phyloP scores from a whole-genome alignment of 2,113 vertebrate species.

The Bos javanicus region DNA sequence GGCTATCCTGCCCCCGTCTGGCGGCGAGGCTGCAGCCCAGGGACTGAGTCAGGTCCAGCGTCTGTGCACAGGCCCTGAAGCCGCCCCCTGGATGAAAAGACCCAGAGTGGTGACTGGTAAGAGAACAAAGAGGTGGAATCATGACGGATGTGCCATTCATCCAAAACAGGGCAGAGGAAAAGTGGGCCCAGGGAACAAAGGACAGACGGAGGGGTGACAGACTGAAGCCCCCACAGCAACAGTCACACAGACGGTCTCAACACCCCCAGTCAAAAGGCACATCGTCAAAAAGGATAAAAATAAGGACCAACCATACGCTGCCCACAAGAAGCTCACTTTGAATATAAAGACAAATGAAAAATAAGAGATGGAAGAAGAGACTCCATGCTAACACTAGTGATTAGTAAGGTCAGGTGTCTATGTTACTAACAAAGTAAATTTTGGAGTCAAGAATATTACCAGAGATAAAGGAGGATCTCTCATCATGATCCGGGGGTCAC shows the following conservation, averaged over 20 bases:
- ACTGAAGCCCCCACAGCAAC: fast-evolving
- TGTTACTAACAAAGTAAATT: background rate
- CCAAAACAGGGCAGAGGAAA: background rate
- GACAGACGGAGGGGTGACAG: background rate
- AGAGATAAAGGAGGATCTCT: background rate
- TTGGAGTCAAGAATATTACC: background rate
- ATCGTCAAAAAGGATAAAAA: background rate
- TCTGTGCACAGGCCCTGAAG: background rate
- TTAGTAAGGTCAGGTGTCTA: too few relatives aligned
- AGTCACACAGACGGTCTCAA: fast-evolving
- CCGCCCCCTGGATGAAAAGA: background rate
- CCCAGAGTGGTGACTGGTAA: background rate
- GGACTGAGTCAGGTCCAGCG: background rate
- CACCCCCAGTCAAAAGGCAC: background rate
- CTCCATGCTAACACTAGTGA: background rate
- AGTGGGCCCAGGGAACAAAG: background rate
- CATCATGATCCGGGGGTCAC: background rate
- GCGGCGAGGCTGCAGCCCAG: fast-evolving
- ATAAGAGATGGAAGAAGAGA: background rate
- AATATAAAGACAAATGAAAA: background rate
- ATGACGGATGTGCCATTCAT: too few relatives aligned
- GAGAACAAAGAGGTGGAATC: background rate
- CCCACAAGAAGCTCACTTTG: background rate
- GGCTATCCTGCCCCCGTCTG: background rate
- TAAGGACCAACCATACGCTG: background rate